These are phyloP conservation scores for Seriola rivoliana DNA, from an alignment of 2,113 vertebrate genomes.

Conservation along the genomic window DNA sequence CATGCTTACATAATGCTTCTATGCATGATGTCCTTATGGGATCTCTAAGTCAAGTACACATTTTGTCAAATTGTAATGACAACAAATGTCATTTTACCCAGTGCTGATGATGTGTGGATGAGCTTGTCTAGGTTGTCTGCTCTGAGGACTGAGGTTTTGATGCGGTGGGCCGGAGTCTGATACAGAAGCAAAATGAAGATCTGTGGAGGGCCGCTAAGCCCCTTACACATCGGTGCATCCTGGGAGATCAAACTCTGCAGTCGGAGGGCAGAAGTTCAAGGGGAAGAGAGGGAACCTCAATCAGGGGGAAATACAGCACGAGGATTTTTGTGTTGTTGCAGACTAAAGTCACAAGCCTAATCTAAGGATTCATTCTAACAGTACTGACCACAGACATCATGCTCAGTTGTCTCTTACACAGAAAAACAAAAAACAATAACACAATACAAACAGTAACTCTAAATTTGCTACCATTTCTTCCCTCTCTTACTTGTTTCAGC, in stretches of 20 bases:
- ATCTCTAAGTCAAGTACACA: neutral
- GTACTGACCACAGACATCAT: neutral
- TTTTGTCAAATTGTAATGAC: neutral
- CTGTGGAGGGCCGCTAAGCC: conserved; percentile 35
- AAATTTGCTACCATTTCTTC: neutral
- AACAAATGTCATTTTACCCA: conserved; percentile 71
- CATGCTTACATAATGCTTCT: conserved; percentile 40
- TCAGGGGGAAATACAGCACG: neutral
- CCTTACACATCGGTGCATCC: neutral
- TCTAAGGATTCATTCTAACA: neutral
- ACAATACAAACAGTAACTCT: neutral
- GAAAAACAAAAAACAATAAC: neutral
- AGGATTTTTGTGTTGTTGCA: neutral
- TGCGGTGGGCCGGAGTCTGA: conserved; percentile 72
- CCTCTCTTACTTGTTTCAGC: neutral
- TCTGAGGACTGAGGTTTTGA: conserved; percentile 83
- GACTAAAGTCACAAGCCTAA: neutral
- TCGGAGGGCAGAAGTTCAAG: conserved; percentile 54
- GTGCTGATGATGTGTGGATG: neutral
- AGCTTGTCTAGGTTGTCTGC: conserved; percentile 75
- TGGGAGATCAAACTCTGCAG: conserved; percentile 64
- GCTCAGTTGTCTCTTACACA: neutral
- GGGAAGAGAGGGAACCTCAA: conserved; percentile 25
- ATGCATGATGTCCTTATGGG: conserved; percentile 9
- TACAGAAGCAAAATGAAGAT: conserved; percentile 83